Conservation (phyloP, 2,888 invertebrate genomes). For the Automeris io region DNA sequence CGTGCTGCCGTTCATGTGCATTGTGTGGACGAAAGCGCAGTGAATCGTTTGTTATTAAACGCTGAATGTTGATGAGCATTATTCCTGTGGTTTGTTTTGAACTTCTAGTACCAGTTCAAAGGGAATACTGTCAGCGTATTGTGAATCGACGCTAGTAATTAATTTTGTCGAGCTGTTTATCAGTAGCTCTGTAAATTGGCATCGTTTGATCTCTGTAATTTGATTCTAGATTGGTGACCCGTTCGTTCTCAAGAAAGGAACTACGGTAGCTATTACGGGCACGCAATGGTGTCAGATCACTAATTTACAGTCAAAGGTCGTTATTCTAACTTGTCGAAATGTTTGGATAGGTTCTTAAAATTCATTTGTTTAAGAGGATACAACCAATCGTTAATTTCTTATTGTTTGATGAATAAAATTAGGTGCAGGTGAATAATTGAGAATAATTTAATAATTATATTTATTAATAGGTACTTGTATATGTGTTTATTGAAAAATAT, state of each 20-base stretch:
- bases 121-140: background rate
- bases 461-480: too few relatives aligned
- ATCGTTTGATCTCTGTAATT: constrained; percentile 29
- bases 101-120: background rate
- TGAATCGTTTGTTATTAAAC: background rate
- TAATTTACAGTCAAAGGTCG: constrained; percentile 6
- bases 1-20: constrained; percentile 16
- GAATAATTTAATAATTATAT: too few relatives aligned
- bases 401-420: too few relatives aligned
- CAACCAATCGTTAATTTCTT: too few relatives aligned
- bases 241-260: constrained; percentile 13
- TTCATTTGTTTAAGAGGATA: background rate
- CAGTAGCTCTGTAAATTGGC: constrained; percentile 14
- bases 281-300: constrained; percentile 14
- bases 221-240: constrained; percentile 26
- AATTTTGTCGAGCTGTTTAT: background rate
- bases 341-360: background rate
- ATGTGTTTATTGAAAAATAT: too few relatives aligned
- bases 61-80: background rate
- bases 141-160: background rate
- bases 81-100: background rate
- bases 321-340: background rate
- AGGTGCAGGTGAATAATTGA: too few relatives aligned
- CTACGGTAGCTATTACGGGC: constrained; percentile 21
- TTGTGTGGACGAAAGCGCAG: background rate